These are phyloP conservation scores for Drosophila melanocephala DNA, from an alignment of 2,888 invertebrate species.

Conservation along the genomic window DNA sequence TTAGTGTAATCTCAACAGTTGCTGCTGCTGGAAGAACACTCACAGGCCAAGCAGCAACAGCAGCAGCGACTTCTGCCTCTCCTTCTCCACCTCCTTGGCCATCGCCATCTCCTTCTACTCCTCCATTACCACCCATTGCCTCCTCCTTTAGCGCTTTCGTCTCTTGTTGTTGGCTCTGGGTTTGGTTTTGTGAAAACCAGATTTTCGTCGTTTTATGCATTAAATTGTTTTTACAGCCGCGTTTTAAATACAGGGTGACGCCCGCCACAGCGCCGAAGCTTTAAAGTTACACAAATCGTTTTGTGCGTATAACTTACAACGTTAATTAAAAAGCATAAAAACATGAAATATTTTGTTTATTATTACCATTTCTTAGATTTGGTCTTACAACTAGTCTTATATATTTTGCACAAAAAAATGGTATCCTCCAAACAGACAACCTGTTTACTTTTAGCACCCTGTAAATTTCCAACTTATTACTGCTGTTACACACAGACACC, in stretches of 20 bases:
- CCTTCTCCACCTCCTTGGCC: slow-evolving; percentile 18
- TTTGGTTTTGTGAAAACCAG: slow-evolving; percentile 82
- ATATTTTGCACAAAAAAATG: neutral
- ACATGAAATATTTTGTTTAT: neutral
- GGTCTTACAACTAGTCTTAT: neutral
- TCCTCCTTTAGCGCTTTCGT: slow-evolving; percentile 65
- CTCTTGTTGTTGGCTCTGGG: slow-evolving; percentile 66
- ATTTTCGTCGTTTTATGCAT: slow-evolving; percentile 83
- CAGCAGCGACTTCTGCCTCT: slow-evolving; percentile 55
- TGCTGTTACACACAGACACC: neutral
- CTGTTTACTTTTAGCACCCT: neutral
- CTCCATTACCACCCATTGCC: slow-evolving; percentile 51
- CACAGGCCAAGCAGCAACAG: slow-evolving; percentile 10
- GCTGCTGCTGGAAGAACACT: slow-evolving; percentile 32
- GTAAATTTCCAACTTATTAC: neutral
- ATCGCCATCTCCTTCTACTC: slow-evolving; percentile 17
- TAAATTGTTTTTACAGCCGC: slow-evolving; percentile 82
- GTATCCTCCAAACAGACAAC: neutral
- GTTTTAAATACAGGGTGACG: slow-evolving; percentile 72
- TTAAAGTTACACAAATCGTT: neutral
- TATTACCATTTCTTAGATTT: neutral
- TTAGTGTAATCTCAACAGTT: slow-evolving; percentile 78
- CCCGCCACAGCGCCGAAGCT: neutral
- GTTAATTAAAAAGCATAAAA: neutral
- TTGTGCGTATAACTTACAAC: neutral